Base-by-base conservation (phyloP, 2,113 vertebrate genomes). In the Narcine bancroftii region DNA sequence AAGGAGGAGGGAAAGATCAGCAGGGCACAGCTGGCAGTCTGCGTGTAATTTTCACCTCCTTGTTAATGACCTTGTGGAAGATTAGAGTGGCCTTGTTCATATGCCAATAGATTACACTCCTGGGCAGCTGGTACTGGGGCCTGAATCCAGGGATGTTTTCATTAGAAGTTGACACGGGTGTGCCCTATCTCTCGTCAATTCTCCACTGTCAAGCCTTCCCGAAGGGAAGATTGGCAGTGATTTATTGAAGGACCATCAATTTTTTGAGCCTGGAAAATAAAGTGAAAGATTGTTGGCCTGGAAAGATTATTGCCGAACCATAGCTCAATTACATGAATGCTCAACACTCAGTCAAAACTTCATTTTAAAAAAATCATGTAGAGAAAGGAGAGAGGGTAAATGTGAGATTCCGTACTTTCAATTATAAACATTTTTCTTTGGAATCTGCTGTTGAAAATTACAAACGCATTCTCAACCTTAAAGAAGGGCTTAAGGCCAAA, bases 151-250 rank as follows among this genome's bases (percentile, higher is more conserved):
- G 94, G 95, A 94, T 93, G 94, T 95, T 96, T 95, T 95, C 95
- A 95, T 95, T 95, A 95, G 95, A 93, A 93, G 94, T 94, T 96
- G 95, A 95, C 95, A 95, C 92, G 89, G 53, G 93, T 93, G 91
- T 95, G 95, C 95, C 95, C 95, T 93, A 93, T 92, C 94, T 94
- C 94, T 95, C 95, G 94, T 96, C 95, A 95, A 95, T 96, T 95
- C 94, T 95, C 93, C 94, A 92, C 94, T 96, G 95, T 95, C 95
- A 95, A 93, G 92, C 94, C 93, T 94, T 93, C 56, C 93, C 94
- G 95, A 95, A 94, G 93, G 94, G 94, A 93, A 92, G 93, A 33
- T 13, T 0, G 92, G 94, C 94, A 93, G 94, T 95, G 95, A 95
- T 95, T 95, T 95, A 95, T 94, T 92, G 47, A 93, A 92, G 29